A percentile compares a stretch with the other conserved stretches of the same genome.
phyloP scores from a whole-genome alignment of 2,113 vertebrate species.

The Chamaetylas fuelleborni region DNA sequence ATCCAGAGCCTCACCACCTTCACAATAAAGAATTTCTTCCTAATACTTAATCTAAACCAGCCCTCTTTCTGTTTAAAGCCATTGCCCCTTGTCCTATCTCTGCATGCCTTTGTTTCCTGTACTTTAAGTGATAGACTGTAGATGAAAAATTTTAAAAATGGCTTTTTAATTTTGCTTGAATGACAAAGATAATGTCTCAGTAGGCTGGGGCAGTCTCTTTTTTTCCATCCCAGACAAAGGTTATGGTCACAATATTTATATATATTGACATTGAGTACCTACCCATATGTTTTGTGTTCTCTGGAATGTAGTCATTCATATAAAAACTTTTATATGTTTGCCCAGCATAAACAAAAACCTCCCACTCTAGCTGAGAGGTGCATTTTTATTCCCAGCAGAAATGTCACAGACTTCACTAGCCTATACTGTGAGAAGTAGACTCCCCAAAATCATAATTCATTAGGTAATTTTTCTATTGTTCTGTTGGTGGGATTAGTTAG shows the following conservation, averaged over 20 bases:
- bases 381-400: neutral
- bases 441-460: neutral
- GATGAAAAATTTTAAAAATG: neutral
- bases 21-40: neutral
- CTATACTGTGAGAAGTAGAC: neutral
- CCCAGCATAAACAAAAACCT: neutral
- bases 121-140: neutral
- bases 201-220: neutral
- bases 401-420: neutral
- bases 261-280: neutral
- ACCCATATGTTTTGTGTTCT: neutral
- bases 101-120: neutral
- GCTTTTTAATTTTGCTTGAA: neutral
- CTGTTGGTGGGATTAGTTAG: neutral
- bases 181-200: neutral
- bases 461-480: neutral
- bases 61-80: neutral
- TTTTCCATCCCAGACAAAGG: neutral
- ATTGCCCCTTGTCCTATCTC: neutral
- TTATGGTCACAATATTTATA: neutral
- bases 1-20: too few relatives aligned
- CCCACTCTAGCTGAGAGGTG: neutral
- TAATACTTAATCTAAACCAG: neutral
- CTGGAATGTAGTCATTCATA: neutral
- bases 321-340: neutral